Evolutionary conservation across 1,140 invertebrate species (phyloP), one percentile per base, ranked within the genome.

Genomic region (Diprion similis): DNA sequence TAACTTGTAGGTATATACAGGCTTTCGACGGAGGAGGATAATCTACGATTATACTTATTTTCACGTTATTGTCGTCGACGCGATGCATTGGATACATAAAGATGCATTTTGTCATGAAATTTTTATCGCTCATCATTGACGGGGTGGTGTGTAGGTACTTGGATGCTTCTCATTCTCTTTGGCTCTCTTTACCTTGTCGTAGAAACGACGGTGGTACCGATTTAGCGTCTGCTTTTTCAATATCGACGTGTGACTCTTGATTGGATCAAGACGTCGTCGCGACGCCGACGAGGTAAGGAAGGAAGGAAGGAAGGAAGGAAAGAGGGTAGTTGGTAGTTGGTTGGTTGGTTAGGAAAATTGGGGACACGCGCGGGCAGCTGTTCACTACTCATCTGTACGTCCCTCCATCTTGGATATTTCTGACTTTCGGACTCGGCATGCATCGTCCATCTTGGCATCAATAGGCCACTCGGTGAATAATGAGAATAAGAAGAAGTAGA

Each of bases 351-450:
- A 45, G 13, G 69, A 65, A 75, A 75, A 74, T 80, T 69, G 68
- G 66, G 73, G 77, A 72, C 75, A 80, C 78, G 72, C 71, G 71
- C 66, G 76, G 71, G 76, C 76, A 78, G 76, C 75, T 73, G 74
- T 72, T 74, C 78, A 73, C 73, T 79, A 78, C 78, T 78, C 74
- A 73, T 77, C 78, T 78, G 77, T 75, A 78, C 71, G 71, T 75
- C 72, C 72, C 69, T 73, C 71, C 74, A 15, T 75, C 73, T 68
- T 45, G 69, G 24, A 46, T 70, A 70, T 70, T 70, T 70, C 46
- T 70, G 69, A 70, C 66, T 68, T 68, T 68, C 66, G 46, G 18
- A 19, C 24, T 37, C 51, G 51, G 51, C 51, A 17, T 59, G 24
- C 2, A 37, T 37, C 11, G 6, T 59, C 51, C 11, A 59, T 59